These are phyloP conservation scores for Procambarus clarkii DNA, from an alignment of 1,140 invertebrate genomes.

Conservation along the genomic window DNA sequence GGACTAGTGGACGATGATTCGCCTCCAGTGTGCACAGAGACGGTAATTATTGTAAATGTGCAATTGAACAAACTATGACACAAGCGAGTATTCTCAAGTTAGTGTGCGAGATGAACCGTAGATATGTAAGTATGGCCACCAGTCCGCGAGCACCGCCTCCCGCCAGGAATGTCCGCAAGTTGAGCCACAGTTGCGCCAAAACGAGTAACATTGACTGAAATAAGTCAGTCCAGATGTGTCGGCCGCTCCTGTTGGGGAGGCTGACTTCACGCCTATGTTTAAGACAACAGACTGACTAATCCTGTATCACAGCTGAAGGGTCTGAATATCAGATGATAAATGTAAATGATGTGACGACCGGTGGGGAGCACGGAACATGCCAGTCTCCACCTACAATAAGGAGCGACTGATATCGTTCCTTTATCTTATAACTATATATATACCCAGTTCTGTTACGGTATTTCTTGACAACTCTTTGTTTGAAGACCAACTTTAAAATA, in stretches of 20 bases:
- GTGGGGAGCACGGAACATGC: slow-evolving; percentile 10
- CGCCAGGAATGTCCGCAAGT: slow-evolving; percentile 5
- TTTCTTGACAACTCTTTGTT: background rate
- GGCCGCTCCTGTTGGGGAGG: background rate
- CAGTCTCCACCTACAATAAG: background rate
- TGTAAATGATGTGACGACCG: slow-evolving; percentile 42
- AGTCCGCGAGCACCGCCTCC: background rate
- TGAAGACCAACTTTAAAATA: background rate
- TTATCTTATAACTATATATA: background rate
- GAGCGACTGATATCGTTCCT: background rate
- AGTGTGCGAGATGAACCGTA: slow-evolving; percentile 5
- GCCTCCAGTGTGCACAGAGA: background rate
- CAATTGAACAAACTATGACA: slow-evolving; percentile 11
- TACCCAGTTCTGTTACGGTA: background rate
- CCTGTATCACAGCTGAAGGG: slow-evolving; percentile 63
- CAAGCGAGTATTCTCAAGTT: slow-evolving; percentile 6
- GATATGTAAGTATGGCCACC: background rate
- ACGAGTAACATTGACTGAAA: slow-evolving; percentile 33
- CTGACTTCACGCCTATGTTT: slow-evolving; percentile 2
- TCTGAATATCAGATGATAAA: slow-evolving; percentile 65
- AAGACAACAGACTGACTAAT: slow-evolving; percentile 56
- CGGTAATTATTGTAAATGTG: background rate
- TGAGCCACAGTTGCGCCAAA: slow-evolving; percentile 34
- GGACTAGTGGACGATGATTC: background rate
- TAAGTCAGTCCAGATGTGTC: slow-evolving; percentile 4